phyloP scores from a whole-genome alignment of 2,113 vertebrate species.

The Trinectes maculatus region DNA sequence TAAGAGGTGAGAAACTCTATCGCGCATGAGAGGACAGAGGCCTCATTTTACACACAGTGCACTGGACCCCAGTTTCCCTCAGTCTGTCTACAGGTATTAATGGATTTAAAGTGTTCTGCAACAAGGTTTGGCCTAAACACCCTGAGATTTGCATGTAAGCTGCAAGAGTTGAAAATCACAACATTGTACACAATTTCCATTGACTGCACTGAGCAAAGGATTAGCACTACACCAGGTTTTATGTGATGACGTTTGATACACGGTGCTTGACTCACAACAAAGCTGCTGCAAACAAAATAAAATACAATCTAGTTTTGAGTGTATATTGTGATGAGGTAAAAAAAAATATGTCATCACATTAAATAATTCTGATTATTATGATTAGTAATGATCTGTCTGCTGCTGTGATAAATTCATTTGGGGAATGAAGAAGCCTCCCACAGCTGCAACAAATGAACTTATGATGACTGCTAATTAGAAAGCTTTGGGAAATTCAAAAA shows the following conservation, averaged over 20 bases:
- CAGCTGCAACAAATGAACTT: conserved; percentile 14
- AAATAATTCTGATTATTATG: too few relatives aligned
- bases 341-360: too few relatives aligned
- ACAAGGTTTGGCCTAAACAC: conserved; percentile 38
- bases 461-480: conserved; percentile 11
- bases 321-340: neutral
- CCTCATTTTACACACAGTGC: conserved; percentile 38
- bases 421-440: neutral
- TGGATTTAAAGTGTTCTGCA: conserved; percentile 45
- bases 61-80: conserved; percentile 34
- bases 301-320: too few relatives aligned
- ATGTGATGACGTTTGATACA: conserved; percentile 15
- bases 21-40: conserved; percentile 59
- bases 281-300: too few relatives aligned
- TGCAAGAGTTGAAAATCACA: conserved; percentile 3
- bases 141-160: conserved; percentile 50
- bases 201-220: conserved; percentile 31
- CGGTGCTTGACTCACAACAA: conserved; percentile 19
- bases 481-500: neutral
- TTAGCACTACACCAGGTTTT: conserved; percentile 34
- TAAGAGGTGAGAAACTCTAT: conserved; percentile 68
- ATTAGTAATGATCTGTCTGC: neutral
- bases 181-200: conserved; percentile 24
- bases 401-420: too few relatives aligned
- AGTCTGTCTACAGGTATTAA: conserved; percentile 35